Percentiles rank a stretch among this genome's conserved stretches.
phyloP scores from a whole-genome alignment of 1,140 invertebrate genomes.

The Cylas formicarius region DNA sequence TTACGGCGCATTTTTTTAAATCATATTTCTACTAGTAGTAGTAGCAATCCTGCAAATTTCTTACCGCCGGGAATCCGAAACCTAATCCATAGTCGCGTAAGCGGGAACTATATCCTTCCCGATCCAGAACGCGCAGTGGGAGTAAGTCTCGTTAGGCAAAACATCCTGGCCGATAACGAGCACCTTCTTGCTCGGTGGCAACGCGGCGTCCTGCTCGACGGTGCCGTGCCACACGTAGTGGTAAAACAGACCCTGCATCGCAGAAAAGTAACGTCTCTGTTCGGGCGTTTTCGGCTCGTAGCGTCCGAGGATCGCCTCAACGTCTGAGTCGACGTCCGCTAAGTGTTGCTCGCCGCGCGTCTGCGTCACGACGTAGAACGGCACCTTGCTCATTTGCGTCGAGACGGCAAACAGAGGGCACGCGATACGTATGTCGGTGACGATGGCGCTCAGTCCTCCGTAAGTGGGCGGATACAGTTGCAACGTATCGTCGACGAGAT shows the following conservation, averaged over 20 bases:
- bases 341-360: slow-evolving; percentile 46
- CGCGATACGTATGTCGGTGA: slow-evolving; percentile 70
- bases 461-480: slow-evolving; percentile 59
- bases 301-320: slow-evolving; percentile 70
- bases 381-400: slow-evolving; percentile 49
- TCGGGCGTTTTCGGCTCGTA: slow-evolving; percentile 62
- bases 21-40: too few species aligned
- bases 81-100: slow-evolving; percentile 56
- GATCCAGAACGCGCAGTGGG: slow-evolving; percentile 69
- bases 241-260: slow-evolving; percentile 76
- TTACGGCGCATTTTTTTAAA: too few species aligned
- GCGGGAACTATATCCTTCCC: slow-evolving; percentile 62
- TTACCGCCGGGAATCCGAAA: background rate
- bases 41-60: too few species aligned
- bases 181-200: slow-evolving; percentile 46
- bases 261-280: slow-evolving; percentile 63
- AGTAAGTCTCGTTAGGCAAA: slow-evolving; percentile 52
- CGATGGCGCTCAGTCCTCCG: slow-evolving; percentile 59
- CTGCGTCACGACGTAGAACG: slow-evolving; percentile 67
- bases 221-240: slow-evolving; percentile 68
- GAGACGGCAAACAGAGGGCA: slow-evolving; percentile 66
- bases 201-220: slow-evolving; percentile 48
- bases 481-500: slow-evolving; percentile 53
- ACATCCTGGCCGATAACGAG: slow-evolving; percentile 63
- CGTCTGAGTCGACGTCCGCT: slow-evolving; percentile 59